Base-by-base conservation (phyloP, 2,888 invertebrate genomes). In the Germaria angustata region DNA sequence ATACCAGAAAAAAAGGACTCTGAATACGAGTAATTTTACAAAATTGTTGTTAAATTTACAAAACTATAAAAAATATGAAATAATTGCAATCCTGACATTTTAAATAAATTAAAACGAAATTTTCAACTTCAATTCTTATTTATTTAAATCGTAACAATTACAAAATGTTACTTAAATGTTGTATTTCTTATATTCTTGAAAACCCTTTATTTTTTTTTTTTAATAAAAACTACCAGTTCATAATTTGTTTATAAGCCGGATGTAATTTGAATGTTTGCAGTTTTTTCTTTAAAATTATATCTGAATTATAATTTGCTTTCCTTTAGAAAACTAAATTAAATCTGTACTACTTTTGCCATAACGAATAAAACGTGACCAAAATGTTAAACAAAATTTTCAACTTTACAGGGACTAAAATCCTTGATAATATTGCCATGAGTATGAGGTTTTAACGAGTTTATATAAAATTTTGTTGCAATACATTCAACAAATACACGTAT, bases 291-390 rank as follows among this genome's bases (percentile, higher is more conserved):
- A 65, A 44, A 8, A 34, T 55, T 46, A 41, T 24, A 34, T 15
- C 46, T 34, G 32, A 36, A 61, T 41, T 32, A 44, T 20, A 5
- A 34, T 44, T 32, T 24, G 24, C 13, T 49, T 17, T 11, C 11
- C 6, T 44, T 24, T 15, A 53, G 5, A 41, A 65, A 55, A 71
- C 69, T 71, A 71, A 28, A 78, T 36, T 24, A 75, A 66, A 66
- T 55, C 65, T 75, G 13, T 57, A 34, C 11, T 34, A 53, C 20
- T 24, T 36, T 22, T 49, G 39, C 39, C 32, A 39, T 66, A 61
- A 51, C 49, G 51, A 61, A 32, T 2, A 41, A 53, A 69, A 77
- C 77, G 77, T 77, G 77, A 53, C n/a, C 34, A 44, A 51, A 77
- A 53, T 77, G 68, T 7, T 20, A 24, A 68, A 39, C 9, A 17